phyloP scores from a whole-genome alignment of 2,888 invertebrate species.

The Heliconius erato region DNA sequence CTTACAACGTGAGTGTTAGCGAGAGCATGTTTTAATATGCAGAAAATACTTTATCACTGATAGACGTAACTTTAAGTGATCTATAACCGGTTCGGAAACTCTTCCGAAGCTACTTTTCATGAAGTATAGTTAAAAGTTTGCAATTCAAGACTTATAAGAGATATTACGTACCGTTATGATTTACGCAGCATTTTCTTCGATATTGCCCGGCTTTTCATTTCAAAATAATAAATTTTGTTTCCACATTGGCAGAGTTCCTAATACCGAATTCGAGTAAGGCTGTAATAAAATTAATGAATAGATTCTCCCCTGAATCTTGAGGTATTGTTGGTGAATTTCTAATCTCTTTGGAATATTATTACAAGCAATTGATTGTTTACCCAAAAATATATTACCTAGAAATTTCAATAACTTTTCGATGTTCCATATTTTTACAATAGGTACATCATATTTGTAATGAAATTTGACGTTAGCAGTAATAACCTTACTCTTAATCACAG shows the following conservation, averaged over 20 bases:
- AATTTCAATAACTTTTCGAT: neutral
- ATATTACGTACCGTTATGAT: conserved; percentile 56
- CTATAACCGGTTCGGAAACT: conserved; percentile 54
- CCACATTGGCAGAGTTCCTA: conserved; percentile 57
- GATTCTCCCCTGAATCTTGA: conserved; percentile 65
- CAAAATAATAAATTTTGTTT: conserved; percentile 55
- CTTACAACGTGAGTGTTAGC: neutral
- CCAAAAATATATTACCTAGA: conserved; percentile 53
- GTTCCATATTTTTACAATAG: neutral
- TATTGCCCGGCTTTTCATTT: conserved; percentile 58
- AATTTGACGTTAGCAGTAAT: neutral
- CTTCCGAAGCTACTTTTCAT: conserved; percentile 54
- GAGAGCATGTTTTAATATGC: conserved; percentile 24
- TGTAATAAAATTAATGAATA: conserved; percentile 70
- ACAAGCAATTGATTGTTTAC: conserved; percentile 68
- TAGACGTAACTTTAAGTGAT: conserved; percentile 54
- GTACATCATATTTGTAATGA: neutral
- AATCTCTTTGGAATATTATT: conserved; percentile 64
- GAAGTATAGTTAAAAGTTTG: conserved; percentile 57
- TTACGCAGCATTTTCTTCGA: conserved; percentile 53
- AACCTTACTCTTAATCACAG: no score
- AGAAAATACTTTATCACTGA: conserved; percentile 48
- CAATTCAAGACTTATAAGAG: conserved; percentile 55
- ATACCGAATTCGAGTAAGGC: conserved; percentile 57
- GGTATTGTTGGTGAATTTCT: conserved; percentile 71